A percentile compares a stretch with the other conserved stretches of the same genome.
Conservation (phyloP, 2,113 vertebrate species). For the Oxygymnocypris stewartii region DNA sequence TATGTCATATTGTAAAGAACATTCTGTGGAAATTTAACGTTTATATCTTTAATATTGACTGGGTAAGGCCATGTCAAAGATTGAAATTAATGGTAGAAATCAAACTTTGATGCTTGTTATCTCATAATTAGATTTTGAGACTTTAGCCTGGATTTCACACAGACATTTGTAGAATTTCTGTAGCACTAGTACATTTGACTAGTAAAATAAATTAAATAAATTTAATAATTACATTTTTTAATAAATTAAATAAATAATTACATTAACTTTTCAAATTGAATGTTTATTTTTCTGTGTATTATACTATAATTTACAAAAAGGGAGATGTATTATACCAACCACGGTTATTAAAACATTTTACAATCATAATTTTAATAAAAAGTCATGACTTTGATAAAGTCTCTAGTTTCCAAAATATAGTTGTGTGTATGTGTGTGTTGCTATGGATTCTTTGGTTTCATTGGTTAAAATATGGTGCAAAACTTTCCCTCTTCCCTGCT, state of each 20-base stretch:
- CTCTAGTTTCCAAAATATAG: not conserved
- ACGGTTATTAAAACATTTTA: not conserved
- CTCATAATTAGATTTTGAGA: too few relatives aligned
- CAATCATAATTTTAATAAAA: not conserved
- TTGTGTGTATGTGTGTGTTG: not conserved
- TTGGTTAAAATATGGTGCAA: constrained; percentile 16
- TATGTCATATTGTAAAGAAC: too few relatives aligned
- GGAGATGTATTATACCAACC: not conserved
- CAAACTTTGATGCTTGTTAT: too few relatives aligned
- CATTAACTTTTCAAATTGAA: not conserved
- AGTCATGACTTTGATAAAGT: not conserved
- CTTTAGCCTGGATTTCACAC: too few relatives aligned
- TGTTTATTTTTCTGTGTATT: not conserved
- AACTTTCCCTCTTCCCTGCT: constrained; percentile 10
- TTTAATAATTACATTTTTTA: too few relatives aligned
- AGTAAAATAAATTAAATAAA: too few relatives aligned
- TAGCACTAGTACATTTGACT: not conserved
- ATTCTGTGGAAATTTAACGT: too few relatives aligned
- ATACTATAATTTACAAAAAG: not conserved
- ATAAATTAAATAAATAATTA: not conserved
- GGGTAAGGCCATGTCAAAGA: too few relatives aligned
- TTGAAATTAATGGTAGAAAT: too few relatives aligned
- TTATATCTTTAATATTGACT: too few relatives aligned
- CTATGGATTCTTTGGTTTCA: constrained; percentile 24
- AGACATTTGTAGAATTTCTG: not conserved